Percentiles rank a stretch among this genome's conserved stretches.
phyloP scores from a whole-genome alignment of 2,888 invertebrate genomes.

The Pegoplata infirma region DNA sequence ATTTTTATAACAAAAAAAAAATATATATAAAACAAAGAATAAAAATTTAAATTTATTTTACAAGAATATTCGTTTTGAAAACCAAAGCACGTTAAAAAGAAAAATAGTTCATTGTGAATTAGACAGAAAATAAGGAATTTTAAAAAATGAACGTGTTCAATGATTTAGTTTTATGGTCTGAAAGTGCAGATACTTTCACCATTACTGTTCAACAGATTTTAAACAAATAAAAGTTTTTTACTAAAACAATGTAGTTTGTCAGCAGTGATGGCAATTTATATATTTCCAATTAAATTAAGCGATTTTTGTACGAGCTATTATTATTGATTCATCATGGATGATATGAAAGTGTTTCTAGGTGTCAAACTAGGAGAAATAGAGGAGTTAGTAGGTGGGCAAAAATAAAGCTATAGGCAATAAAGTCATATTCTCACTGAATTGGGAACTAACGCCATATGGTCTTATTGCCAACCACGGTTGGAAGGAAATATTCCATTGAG shows the following conservation, averaged over 20 bases:
- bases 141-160: constrained; percentile 32
- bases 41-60: constrained; percentile 14
- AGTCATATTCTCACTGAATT: too few species aligned
- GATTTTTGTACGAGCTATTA: too few species aligned
- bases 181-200: neutral
- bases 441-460: too few species aligned
- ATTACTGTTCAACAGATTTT: neutral
- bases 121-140: constrained; percentile 16
- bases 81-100: neutral
- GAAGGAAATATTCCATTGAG: too few species aligned
- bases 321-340: too few species aligned
- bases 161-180: constrained; percentile 21
- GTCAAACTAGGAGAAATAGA: too few species aligned
- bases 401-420: too few species aligned
- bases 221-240: constrained; percentile 12
- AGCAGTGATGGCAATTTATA: too few species aligned
- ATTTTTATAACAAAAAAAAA: neutral
- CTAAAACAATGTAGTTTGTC: neutral
- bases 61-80: neutral
- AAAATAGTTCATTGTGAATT: neutral
- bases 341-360: too few species aligned
- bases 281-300: too few species aligned
- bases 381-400: too few species aligned
- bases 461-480: too few species aligned
- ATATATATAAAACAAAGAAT: neutral